phyloP scores from a whole-genome alignment of 2,888 invertebrate species.

The Podabrus alpinus region DNA sequence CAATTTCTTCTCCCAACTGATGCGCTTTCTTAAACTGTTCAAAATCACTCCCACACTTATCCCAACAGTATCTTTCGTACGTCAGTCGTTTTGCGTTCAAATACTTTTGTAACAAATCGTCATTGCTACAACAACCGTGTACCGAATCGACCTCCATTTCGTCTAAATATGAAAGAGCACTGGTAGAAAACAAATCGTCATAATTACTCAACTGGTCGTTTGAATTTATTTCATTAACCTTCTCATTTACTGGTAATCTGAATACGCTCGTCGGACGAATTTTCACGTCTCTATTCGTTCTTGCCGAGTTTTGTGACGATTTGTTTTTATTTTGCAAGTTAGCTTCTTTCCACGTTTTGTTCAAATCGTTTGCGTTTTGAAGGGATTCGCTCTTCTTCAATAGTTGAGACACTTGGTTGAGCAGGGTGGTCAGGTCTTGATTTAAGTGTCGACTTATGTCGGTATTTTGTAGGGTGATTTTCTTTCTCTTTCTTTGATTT shows the following conservation, averaged over 20 bases:
- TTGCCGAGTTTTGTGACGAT: no score
- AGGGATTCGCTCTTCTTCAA: neutral
- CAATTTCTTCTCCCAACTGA: neutral
- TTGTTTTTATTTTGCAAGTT: neutral
- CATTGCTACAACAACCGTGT: neutral
- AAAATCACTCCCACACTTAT: slow-evolving; percentile 9
- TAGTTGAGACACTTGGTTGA: neutral
- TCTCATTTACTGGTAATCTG: neutral
- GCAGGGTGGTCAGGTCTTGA: neutral
- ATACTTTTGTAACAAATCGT: slow-evolving; percentile 17
- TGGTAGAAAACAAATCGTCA: slow-evolving; percentile 12
- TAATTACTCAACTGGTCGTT: slow-evolving; percentile 17
- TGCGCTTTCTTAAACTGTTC: neutral
- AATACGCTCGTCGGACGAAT: neutral
- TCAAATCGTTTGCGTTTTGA: neutral
- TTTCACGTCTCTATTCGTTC: neutral
- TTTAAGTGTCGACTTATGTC: neutral
- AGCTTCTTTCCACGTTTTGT: neutral
- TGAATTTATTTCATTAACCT: neutral
- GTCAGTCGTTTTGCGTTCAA: slow-evolving; percentile 5
- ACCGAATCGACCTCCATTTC: neutral
- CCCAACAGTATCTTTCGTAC: slow-evolving; percentile 5
- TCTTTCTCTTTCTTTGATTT: slow-evolving; percentile 44
- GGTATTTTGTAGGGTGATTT: slow-evolving; percentile 14
- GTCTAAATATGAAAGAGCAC: neutral